Percentiles rank a stretch among this genome's conserved stretches.
These are phyloP conservation scores for Eupithecia abbreviata DNA, from an alignment of 2,888 invertebrate genomes.

Conservation along the genomic window DNA sequence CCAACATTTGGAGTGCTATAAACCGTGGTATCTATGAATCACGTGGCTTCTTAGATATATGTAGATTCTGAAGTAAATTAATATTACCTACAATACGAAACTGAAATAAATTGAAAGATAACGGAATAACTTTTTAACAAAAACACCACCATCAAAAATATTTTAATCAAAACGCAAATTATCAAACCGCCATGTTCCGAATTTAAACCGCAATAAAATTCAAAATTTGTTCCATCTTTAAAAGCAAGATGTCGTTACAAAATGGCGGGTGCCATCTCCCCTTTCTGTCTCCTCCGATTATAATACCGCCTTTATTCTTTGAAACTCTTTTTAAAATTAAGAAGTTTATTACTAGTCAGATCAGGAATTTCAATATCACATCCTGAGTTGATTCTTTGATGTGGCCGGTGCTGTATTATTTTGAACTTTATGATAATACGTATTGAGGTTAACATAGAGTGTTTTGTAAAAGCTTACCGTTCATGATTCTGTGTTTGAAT, in stretches of 20 bases:
- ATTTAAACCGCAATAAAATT: slow-evolving; percentile 37
- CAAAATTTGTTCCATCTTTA: slow-evolving; percentile 39
- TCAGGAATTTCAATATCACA: slow-evolving; percentile 82
- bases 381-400: slow-evolving; percentile 80
- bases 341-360: slow-evolving; percentile 82
- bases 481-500: slow-evolving; percentile 28
- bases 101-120: not conserved
- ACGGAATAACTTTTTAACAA: not conserved
- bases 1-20: slow-evolving; percentile 60
- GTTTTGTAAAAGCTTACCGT: slow-evolving; percentile 10
- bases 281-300: slow-evolving; percentile 43
- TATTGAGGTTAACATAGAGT: slow-evolving; percentile 20
- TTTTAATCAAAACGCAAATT: slow-evolving; percentile 29
- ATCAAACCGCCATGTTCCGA: slow-evolving; percentile 32
- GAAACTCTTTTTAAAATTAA: slow-evolving; percentile 52
- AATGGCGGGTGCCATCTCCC: slow-evolving; percentile 42
- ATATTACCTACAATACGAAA: not conserved
- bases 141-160: not conserved
- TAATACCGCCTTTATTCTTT: slow-evolving; percentile 45
- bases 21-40: slow-evolving; percentile 47
- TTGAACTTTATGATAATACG: slow-evolving; percentile 28
- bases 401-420: slow-evolving; percentile 55
- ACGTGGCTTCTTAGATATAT: not conserved
- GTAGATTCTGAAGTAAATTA: not conserved
- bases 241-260: slow-evolving; percentile 39